Evolutionary conservation across 2,113 vertebrate species (phyloP), one percentile per base, ranked within the genome.

Genomic region (Ariopsis seemanni): DNA sequence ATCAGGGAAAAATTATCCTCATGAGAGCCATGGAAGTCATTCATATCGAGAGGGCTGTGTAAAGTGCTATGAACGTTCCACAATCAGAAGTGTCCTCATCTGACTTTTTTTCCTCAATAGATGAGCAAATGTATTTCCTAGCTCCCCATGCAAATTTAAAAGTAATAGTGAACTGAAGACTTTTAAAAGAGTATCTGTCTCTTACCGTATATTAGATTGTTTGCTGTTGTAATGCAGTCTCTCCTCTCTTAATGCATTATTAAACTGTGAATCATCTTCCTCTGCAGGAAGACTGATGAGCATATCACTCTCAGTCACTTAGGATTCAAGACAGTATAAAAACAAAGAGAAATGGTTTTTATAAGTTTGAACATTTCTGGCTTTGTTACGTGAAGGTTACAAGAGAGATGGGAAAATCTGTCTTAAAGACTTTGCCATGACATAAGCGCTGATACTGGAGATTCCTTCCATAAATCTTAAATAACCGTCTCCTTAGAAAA

Each of bases 261-360:
- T 94, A 94, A 94, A 93, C 91, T 81, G 89, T 92, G 93, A 94
- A 94, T 94, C 93, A 91, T 86, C 60, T 89, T 67, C 84, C 85
- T 83, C 87, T 90, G 89, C 90, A 90, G 86, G 86, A 83, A 80
- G 53, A 80, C 84, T 86, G 80, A 93, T 94, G 91, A 87, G 87
- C 84, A 92, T 87, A 63, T 93, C 87, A 91, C 87, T 93, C 82
- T 88, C 2, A 42, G 42, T 42, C 42, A 25, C 27, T 87, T 72
- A 86, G 89, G 78, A 67, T 87, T 86, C 53, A 88, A 82, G 71
- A 72, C 14, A 50, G 53, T 27, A 63, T 63, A 30, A 63, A 85
- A 12, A 42, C 18, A 57, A 53, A 9, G 58, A 77, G 42, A 34
- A 4, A 34, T 27, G 2, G 7, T 27, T 79, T 57, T 14, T 79